phyloP scores from a whole-genome alignment of 92 coral and sea anemone genomes.

The Palythoa caribaeorum region DNA sequence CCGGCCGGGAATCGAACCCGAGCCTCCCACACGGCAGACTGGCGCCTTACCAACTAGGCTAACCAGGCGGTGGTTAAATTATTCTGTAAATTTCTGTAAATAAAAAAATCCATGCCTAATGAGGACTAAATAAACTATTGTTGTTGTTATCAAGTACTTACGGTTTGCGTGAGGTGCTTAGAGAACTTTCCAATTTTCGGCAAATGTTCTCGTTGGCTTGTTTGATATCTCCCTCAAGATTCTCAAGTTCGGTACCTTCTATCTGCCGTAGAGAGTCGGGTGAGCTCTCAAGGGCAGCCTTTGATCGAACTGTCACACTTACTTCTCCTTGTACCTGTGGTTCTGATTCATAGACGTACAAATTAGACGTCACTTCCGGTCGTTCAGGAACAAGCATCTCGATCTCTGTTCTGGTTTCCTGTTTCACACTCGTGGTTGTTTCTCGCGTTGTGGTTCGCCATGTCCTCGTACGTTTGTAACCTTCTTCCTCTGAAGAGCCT shows the following conservation, averaged over 20 bases:
- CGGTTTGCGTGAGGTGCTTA: constrained; percentile 70
- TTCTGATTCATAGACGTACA: constrained; percentile 70
- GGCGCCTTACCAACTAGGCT: too few species aligned
- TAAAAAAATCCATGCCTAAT: too few species aligned
- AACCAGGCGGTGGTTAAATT: too few species aligned
- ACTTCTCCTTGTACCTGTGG: constrained; percentile 59
- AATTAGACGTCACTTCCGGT: constrained; percentile 84
- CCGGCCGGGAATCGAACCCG: too few species aligned
- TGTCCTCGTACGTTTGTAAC: constrained; percentile 82
- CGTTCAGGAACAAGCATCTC: constrained; percentile 89
- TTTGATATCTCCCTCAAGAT: constrained; percentile 81
- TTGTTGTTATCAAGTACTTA: constrained; percentile 46
- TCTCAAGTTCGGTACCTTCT: constrained; percentile 60
- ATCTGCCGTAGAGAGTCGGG: constrained; percentile 76
- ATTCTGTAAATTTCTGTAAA: too few species aligned
- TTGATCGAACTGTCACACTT: constrained; percentile 78
- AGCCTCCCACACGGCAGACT: too few species aligned
- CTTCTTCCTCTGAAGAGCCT: constrained; percentile 70
- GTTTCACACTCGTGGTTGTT: constrained; percentile 94
- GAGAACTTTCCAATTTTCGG: constrained; percentile 84
- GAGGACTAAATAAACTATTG: too few species aligned
- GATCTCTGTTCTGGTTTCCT: constrained; percentile 93
- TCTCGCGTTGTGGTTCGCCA: constrained; percentile 97
- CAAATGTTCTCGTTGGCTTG: constrained; percentile 92
- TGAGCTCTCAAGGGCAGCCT: constrained; percentile 73